Base-by-base conservation (phyloP, 2,113 vertebrate genomes). In the Centropristis striata region DNA sequence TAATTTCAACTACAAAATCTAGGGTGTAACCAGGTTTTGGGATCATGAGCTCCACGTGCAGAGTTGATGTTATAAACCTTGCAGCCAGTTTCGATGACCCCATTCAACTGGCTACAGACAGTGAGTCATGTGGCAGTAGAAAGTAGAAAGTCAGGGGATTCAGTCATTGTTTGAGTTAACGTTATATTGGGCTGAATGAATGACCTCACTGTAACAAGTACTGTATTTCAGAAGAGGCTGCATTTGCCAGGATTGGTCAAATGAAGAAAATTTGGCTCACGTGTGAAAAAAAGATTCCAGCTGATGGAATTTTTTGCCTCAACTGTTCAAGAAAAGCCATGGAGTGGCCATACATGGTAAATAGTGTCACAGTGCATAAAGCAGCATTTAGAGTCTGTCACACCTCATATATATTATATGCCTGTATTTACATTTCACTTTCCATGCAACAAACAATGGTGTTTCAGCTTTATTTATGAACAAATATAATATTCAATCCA, bases 101-200 rank as follows among this genome's bases (percentile, higher is more conserved):
- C 27, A 79, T 66, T 61, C 64, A 60, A 68, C 50, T 42, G 59
- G 76, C 71, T 49, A 61, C 36, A 83, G 50, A 73, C 72, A 42
- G 46, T 87, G 84, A 88, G 80, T 90, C 84, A 86, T 75, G 32
- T 28, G 39, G 78, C 57, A 80, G 32, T 74, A 78, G 78, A 84
- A 83, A 86, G 36, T 77, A 67, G 69, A 47, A 81, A 70, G 7
- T 71, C 53, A 60, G 23, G 47, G 58, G 42, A 67, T 70, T 64
- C 54, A 28, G 25, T 69, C 71, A 76, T 57, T 66, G 50, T 81
- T 54, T 72, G 25, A 79, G 15, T 76, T 69, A 65, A 71, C 6
- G 42, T 73, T 20, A 59, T 53, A 36, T 27, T 70, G 47, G 25
- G 80, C 16, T 44, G 15, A 70, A 20, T 25, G 9, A 78, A 8